A percentile compares a stretch with the other conserved stretches of the same genome.
Evolutionary conservation across 2,113 vertebrate species (phyloP).

Genomic region (Hemiscyllium ocellatum): DNA sequence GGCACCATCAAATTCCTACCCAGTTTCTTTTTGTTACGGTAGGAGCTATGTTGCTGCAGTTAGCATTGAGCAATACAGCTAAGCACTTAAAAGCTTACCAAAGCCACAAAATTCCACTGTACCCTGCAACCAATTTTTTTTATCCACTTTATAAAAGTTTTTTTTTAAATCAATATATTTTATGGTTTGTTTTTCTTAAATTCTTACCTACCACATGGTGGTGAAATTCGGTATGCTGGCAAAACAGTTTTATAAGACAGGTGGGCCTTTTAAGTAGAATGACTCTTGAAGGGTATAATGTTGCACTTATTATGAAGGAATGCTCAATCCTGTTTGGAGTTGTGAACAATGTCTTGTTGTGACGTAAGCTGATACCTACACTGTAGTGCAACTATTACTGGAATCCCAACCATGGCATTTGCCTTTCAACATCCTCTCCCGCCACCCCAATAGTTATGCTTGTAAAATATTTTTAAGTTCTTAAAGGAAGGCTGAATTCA

Average conservation of each 20-base stretch:
- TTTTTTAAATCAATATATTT: not conserved
- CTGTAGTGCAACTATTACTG: not conserved
- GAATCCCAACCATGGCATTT: not conserved
- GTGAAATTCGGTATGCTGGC: not conserved
- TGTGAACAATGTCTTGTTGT: not conserved
- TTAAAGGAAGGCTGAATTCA: not conserved
- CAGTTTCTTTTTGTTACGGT: not conserved
- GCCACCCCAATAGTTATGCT: not conserved
- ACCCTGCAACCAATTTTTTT: not conserved
- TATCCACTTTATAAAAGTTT: not conserved
- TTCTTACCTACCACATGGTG: constrained; percentile 7
- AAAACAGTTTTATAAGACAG: constrained; percentile 10
- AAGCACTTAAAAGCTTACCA: not conserved
- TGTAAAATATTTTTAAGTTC: not conserved
- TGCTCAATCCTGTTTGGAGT: not conserved
- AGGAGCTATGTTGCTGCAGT: not conserved
- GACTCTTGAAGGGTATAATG: not conserved
- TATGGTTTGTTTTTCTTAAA: not conserved
- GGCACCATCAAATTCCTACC: not conserved
- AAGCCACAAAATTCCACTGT: not conserved
- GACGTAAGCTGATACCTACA: not conserved
- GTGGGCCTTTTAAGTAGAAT: not conserved
- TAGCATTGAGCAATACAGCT: not conserved
- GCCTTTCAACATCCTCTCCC: not conserved
- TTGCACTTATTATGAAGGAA: not conserved